These are phyloP conservation scores for Zootoca vivipara DNA, from an alignment of 2,113 vertebrate species.

Conservation along the genomic window DNA sequence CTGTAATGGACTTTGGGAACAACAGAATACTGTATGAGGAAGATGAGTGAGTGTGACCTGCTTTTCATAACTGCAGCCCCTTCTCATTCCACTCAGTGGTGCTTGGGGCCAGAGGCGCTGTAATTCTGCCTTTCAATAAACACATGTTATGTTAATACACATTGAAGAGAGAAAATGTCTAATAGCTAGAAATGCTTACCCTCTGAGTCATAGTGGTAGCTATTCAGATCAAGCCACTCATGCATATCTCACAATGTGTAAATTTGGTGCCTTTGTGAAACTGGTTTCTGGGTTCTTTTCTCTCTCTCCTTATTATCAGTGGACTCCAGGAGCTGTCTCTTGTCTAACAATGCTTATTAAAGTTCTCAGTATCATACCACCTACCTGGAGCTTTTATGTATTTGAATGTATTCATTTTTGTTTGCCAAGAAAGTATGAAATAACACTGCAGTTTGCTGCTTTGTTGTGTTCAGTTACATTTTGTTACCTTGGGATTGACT, in stretches of 20 bases:
- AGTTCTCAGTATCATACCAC: slow-evolving; percentile 37
- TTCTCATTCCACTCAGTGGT: background rate
- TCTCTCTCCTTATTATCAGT: slow-evolving; percentile 9
- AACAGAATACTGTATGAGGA: background rate
- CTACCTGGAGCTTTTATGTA: slow-evolving; percentile 18
- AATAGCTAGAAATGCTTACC: slow-evolving; percentile 6
- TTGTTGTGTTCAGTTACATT: slow-evolving; percentile 1
- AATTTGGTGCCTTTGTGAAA: slow-evolving; percentile 5
- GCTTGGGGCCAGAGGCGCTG: background rate
- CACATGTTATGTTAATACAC: background rate
- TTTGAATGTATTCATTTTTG: slow-evolving; percentile 9
- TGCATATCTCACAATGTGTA: slow-evolving; percentile 2
- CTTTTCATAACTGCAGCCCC: background rate
- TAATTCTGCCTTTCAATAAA: background rate
- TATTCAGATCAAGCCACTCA: slow-evolving; percentile 8
- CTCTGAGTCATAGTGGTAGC: background rate
- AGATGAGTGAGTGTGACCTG: background rate
- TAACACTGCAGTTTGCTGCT: slow-evolving; percentile 10
- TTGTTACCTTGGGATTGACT: background rate
- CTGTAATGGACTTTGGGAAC: background rate
- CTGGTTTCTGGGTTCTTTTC: background rate
- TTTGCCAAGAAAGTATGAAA: slow-evolving; percentile 30
- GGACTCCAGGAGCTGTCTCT: background rate
- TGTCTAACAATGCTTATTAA: slow-evolving; percentile 14
- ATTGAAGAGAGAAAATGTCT: background rate